Evolutionary conservation across 2,888 invertebrate genomes (phyloP).

Genomic region (Sipha maydis): DNA sequence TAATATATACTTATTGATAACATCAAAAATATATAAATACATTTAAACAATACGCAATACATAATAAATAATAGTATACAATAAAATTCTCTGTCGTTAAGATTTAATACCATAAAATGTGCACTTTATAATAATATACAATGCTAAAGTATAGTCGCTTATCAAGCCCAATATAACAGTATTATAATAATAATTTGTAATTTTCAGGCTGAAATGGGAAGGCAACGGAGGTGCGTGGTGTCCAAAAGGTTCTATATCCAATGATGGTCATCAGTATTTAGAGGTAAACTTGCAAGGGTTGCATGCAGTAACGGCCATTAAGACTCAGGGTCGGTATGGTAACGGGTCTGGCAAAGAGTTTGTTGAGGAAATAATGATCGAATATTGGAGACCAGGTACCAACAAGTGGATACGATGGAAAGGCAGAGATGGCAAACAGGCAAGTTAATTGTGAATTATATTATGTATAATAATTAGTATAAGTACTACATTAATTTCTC

Average conservation of each 20-base stretch:
- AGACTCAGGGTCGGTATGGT: conserved; percentile 91
- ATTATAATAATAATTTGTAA: neutral
- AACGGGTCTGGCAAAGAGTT: conserved; percentile 90
- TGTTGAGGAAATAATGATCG: conserved; percentile 83
- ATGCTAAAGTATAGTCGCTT: too few species aligned
- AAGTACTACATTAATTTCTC: too few species aligned
- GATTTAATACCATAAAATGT: too few species aligned
- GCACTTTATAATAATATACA: too few species aligned
- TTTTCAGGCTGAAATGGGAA: conserved; percentile 81
- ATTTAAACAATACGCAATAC: too few species aligned
- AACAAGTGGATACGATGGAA: conserved; percentile 82
- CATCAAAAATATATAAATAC: too few species aligned
- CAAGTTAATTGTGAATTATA: conserved; percentile 68
- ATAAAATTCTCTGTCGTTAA: too few species aligned
- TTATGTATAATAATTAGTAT: too few species aligned
- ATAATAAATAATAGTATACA: too few species aligned
- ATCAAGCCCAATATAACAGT: too few species aligned
- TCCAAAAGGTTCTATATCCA: conserved; percentile 81
- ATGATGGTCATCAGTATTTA: conserved; percentile 81
- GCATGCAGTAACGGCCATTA: conserved; percentile 83
- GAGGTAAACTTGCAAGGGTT: conserved; percentile 81
- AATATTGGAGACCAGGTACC: conserved; percentile 79
- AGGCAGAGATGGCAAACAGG: conserved; percentile 80
- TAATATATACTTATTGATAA: too few species aligned
- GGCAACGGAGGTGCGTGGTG: conserved; percentile 93